A percentile compares a stretch with the other conserved stretches of the same genome.
Evolutionary conservation across 2,113 vertebrate genomes (phyloP).

Genomic region (Lasiurus borealis): DNA sequence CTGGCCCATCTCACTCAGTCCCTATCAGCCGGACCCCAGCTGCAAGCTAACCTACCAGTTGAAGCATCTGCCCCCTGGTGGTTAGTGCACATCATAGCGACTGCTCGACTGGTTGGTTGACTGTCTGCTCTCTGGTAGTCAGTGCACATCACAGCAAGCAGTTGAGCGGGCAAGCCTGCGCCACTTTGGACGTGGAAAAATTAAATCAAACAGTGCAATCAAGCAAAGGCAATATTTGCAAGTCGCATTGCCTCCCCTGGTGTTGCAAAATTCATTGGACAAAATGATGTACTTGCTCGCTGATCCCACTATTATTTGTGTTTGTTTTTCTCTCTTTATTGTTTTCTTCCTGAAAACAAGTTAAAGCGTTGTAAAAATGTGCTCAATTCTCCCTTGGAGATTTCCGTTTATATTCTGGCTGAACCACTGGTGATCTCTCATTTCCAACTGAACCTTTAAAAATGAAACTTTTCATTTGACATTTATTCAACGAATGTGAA

Average conservation of each 20-base stretch:
- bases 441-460: conserved; percentile 47
- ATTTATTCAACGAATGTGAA: conserved; percentile 44
- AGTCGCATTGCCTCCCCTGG: neutral
- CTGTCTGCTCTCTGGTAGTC: too few species aligned
- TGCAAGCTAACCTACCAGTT: too few species aligned
- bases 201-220: neutral
- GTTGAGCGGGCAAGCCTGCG: too few species aligned
- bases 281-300: neutral
- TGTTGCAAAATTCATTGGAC: neutral
- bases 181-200: conserved; percentile 16
- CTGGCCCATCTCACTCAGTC: too few species aligned
- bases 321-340: neutral
- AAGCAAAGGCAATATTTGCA: neutral
- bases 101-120: too few species aligned
- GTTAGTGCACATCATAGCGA: too few species aligned
- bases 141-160: too few species aligned
- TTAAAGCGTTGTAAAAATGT: neutral
- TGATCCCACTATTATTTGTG: neutral
- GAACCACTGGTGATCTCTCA: neutral
- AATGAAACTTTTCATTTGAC: conserved; percentile 37
- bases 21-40: too few species aligned
- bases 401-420: neutral
- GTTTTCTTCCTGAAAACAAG: conserved; percentile 25
- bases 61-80: too few species aligned
- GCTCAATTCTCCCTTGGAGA: neutral